phyloP scores from a whole-genome alignment of 2,113 vertebrate genomes.

The Apteryx mantelli region DNA sequence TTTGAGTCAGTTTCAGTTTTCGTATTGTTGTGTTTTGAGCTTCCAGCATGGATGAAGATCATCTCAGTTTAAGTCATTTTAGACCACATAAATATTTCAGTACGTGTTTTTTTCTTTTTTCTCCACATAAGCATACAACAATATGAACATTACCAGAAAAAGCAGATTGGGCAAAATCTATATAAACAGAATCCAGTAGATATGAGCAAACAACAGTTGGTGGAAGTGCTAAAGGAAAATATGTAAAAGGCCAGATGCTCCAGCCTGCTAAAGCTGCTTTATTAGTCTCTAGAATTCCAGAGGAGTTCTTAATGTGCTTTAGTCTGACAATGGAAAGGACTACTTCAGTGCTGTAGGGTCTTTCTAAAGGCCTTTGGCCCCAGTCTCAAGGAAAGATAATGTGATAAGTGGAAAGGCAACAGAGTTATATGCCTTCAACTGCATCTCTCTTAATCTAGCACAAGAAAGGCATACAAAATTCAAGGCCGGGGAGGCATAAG shows the following conservation, averaged over 20 bases:
- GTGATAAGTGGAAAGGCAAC: not conserved
- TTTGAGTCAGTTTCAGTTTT: not conserved
- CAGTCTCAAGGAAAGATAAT: not conserved
- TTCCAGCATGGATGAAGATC: not conserved
- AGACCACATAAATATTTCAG: not conserved
- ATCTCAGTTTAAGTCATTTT: not conserved
- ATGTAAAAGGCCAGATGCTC: conserved; percentile 32
- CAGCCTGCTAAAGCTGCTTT: conserved; percentile 8
- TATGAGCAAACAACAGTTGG: conserved; percentile 55
- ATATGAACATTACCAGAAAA: conserved; percentile 33
- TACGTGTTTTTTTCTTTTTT: not conserved
- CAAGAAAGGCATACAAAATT: not conserved
- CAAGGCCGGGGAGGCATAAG: not conserved
- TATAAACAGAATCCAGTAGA: conserved; percentile 34
- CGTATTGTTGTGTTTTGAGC: not conserved
- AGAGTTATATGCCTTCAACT: not conserved
- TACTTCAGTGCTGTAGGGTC: not conserved
- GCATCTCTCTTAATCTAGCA: not conserved
- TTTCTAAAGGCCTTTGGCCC: not conserved
- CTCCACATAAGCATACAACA: not conserved
- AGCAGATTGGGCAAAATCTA: conserved; percentile 41
- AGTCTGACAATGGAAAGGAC: not conserved
- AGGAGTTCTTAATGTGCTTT: not conserved
- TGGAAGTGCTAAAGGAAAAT: conserved; percentile 35
- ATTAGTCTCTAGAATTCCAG: not conserved